phyloP scores from a whole-genome alignment of 2,113 vertebrate genomes.

The Amblyornis subalaris region DNA sequence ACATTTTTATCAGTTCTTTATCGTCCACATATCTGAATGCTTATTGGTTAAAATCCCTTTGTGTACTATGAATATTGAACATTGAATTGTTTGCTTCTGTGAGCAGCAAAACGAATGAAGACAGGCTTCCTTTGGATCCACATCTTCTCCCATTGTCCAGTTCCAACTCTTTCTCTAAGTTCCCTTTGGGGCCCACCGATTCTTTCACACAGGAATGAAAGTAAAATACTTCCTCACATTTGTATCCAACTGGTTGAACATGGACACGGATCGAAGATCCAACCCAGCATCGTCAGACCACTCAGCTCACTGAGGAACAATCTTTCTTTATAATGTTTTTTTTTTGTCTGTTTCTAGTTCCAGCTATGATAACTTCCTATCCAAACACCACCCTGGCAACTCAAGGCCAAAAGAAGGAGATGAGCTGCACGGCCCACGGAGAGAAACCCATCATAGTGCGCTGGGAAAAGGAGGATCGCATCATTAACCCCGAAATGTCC shows the following conservation, averaged over 20 bases:
- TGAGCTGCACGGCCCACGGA: slow-evolving; percentile 93
- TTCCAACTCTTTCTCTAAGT: background rate
- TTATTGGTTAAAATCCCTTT: background rate
- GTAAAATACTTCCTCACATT: background rate
- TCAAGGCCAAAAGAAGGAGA: slow-evolving; percentile 93
- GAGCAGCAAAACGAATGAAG: background rate
- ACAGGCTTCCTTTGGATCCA: background rate
- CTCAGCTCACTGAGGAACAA: background rate
- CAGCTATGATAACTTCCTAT: slow-evolving; percentile 99
- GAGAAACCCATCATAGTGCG: slow-evolving; percentile 98
- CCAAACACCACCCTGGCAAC: slow-evolving; percentile 97
- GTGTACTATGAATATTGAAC: background rate
- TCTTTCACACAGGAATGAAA: background rate
- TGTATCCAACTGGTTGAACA: background rate
- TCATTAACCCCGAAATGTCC: slow-evolving; percentile 97
- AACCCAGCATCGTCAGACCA: background rate
- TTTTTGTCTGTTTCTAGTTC: slow-evolving; percentile 76
- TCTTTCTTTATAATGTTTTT: background rate
- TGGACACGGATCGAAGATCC: background rate
- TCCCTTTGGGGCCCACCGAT: background rate
- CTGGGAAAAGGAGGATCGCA: slow-evolving; percentile 97
- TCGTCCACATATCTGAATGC: background rate
- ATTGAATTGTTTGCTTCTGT: background rate
- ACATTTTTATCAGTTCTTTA: background rate
- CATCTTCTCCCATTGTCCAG: background rate